phyloP scores from a whole-genome alignment of 2,888 invertebrate genomes.

The Cerceris ruficornis region DNA sequence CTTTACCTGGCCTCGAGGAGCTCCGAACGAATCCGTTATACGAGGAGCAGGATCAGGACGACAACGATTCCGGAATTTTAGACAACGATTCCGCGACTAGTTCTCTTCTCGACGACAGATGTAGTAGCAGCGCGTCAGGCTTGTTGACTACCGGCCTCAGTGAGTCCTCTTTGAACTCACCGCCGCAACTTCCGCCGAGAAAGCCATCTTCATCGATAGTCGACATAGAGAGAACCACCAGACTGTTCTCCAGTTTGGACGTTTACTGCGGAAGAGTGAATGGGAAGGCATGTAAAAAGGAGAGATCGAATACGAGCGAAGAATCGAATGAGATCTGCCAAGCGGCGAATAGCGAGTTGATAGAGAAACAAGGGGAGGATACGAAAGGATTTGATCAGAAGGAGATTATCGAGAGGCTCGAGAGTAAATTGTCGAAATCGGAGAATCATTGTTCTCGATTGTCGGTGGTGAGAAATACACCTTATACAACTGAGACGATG shows the following conservation, averaged over 20 bases:
- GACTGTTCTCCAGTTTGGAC: constrained; percentile 58
- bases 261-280: constrained; percentile 52
- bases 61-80: constrained; percentile 89
- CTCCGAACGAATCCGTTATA: constrained; percentile 86
- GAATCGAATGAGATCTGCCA: constrained; percentile 58
- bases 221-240: constrained; percentile 63
- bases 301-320: constrained; percentile 48
- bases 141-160: constrained; percentile 51
- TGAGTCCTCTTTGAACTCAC: constrained; percentile 59
- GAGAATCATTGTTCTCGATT: constrained; percentile 42
- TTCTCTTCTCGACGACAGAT: constrained; percentile 83
- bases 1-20: constrained; percentile 88
- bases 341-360: constrained; percentile 62
- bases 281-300: constrained; percentile 38
- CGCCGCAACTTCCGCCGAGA: constrained; percentile 76
- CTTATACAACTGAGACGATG: constrained; percentile 77
- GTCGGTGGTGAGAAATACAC: constrained; percentile 69
- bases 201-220: constrained; percentile 66
- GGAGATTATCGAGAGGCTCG: constrained; percentile 79
- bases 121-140: constrained; percentile 74
- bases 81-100: constrained; percentile 89
- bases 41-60: constrained; percentile 86
- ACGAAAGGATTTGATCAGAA: constrained; percentile 32
- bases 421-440: constrained; percentile 11
- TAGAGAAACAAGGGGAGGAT: constrained; percentile 42